Evolutionary conservation across 2,113 vertebrate species (phyloP).

Genomic region (Catagonus wagneri): DNA sequence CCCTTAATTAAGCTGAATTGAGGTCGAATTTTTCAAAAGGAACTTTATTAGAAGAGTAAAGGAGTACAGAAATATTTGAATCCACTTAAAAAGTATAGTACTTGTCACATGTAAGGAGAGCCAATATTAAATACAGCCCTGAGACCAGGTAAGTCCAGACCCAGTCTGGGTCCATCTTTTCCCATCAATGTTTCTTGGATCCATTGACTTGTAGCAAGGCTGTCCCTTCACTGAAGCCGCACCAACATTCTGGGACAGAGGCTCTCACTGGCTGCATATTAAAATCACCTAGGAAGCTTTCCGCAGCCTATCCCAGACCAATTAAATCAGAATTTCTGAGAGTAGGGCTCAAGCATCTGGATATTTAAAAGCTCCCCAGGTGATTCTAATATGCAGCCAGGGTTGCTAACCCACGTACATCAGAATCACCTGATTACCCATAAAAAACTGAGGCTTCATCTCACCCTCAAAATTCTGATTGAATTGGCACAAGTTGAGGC

Average conservation of each 20-base stretch:
- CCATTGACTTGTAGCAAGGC: background rate
- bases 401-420: background rate
- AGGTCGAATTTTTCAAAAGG: slow-evolving; percentile 46
- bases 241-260: slow-evolving; percentile 1
- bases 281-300: slow-evolving; percentile 59
- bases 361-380: slow-evolving; percentile 59
- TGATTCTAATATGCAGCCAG: slow-evolving; percentile 61
- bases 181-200: background rate
- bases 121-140: slow-evolving; percentile 30
- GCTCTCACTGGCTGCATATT: background rate
- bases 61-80: slow-evolving; percentile 40
- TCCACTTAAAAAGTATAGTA: background rate
- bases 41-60: slow-evolving; percentile 51
- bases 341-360: slow-evolving; percentile 10
- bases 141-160: background rate
- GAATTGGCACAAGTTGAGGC: slow-evolving; percentile 60
- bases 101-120: background rate
- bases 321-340: slow-evolving; percentile 70
- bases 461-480: slow-evolving; percentile 63
- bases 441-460: slow-evolving; percentile 25
- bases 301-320: slow-evolving; percentile 57
- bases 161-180: background rate
- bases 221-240: background rate
- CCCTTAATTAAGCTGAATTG: background rate
- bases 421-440: slow-evolving; percentile 66